A percentile compares a stretch with the other conserved stretches of the same genome.
phyloP scores from a whole-genome alignment of 2,113 vertebrate genomes.

The Trichomycterus rosablanca region DNA sequence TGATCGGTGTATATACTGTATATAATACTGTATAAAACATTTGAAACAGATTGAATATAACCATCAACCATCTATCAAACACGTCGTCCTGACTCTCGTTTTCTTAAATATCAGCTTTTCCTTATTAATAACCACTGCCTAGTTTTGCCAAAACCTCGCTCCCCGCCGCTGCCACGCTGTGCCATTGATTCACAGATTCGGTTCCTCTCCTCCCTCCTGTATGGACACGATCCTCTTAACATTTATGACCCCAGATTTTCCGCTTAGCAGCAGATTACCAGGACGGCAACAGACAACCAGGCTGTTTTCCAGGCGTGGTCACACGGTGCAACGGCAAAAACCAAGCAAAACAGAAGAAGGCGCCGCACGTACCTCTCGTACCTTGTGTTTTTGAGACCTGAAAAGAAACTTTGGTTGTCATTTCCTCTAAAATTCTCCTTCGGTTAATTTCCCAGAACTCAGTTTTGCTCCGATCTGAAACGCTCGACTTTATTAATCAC shows the following conservation, averaged over 20 bases:
- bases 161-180: conserved; percentile 4
- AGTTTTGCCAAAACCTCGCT: conserved; percentile 15
- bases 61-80: too few species aligned
- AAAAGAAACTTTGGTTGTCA: conserved; percentile 19
- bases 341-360: conserved; percentile 29
- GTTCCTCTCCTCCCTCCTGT: not conserved
- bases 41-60: too few species aligned
- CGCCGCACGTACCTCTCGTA: not conserved
- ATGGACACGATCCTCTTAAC: conserved; percentile 25
- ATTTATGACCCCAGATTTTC: conserved; percentile 34
- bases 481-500: conserved; percentile 9
- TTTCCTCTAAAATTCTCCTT: not conserved
- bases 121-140: conserved; percentile 8
- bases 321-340: conserved; percentile 37
- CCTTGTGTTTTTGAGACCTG: conserved; percentile 16
- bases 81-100: too few species aligned
- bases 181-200: conserved; percentile 13
- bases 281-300: conserved; percentile 22
- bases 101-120: too few species aligned
- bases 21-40: too few species aligned
- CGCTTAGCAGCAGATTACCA: conserved; percentile 34
- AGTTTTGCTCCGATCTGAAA: conserved; percentile 12
- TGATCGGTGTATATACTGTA: too few species aligned
- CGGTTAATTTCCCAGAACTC: conserved; percentile 5
- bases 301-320: conserved; percentile 34